A percentile compares a stretch with the other conserved stretches of the same genome.
These are phyloP conservation scores for Trichonephila clavata DNA, from an alignment of 1,140 invertebrate species.

Conservation along the genomic window DNA sequence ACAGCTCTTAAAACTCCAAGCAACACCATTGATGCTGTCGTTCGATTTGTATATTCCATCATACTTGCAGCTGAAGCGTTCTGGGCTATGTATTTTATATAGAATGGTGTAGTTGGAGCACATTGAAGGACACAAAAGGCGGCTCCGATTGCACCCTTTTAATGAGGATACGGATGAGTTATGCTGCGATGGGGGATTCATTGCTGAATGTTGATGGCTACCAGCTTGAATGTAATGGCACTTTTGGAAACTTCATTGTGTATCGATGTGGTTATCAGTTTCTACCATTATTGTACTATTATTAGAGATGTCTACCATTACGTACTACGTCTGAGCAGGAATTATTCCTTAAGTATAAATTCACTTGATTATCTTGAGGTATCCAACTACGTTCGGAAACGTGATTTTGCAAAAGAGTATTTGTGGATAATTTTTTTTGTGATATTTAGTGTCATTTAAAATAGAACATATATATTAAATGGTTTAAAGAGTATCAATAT, in stretches of 20 bases:
- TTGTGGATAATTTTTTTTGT: too few relatives aligned
- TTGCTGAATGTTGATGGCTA: background rate
- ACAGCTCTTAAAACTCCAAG: slow-evolving; percentile 4
- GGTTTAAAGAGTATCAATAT: too few relatives aligned
- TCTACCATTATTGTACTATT: background rate
- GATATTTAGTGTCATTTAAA: too few relatives aligned
- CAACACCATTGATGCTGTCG: slow-evolving; percentile 17
- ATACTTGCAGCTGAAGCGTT: slow-evolving; percentile 53
- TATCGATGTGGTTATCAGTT: background rate
- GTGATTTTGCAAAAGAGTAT: too few relatives aligned
- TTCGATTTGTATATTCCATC: slow-evolving; percentile 41
- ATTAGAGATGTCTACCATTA: background rate
- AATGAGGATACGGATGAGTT: slow-evolving; percentile 56
- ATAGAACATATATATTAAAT: too few relatives aligned
- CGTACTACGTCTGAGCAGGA: too few relatives aligned
- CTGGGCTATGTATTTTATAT: background rate
- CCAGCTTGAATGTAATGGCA: background rate
- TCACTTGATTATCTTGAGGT: too few relatives aligned
- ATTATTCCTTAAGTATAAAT: too few relatives aligned
- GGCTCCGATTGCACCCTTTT: slow-evolving; percentile 54
- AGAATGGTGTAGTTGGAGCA: background rate
- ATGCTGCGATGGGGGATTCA: background rate
- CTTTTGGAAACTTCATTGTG: background rate
- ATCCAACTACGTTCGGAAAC: too few relatives aligned
- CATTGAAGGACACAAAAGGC: slow-evolving; percentile 4